Evolutionary conservation across 2,797 vertebrate genomes (phyloP), one percentile per base, ranked within the genome.

Genomic region (Sardinella longiceps): DNA sequence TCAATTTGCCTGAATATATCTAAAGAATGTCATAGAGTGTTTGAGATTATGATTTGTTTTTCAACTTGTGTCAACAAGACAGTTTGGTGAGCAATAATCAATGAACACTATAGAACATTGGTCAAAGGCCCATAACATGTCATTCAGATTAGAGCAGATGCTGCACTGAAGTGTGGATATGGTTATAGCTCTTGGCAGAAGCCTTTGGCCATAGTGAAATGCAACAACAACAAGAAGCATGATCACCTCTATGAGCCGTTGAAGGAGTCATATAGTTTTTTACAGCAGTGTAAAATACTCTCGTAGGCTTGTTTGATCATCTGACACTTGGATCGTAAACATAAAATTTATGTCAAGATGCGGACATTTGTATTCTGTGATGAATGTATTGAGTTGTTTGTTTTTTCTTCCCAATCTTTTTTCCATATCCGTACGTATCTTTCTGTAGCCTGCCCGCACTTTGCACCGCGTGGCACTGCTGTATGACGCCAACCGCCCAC

Each of bases 401-500:
- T 80, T 10, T 80, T 10, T 20, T 25, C 46, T n/a, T 14, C 30
- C 11, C 28, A 30, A 33, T 28, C 33, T 5, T 10, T 46, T 25
- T 50, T 45, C 45, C 1, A 3, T 7, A 5, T 58, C 12, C 46
- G 46, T 48, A 9, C 11, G 46, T 12, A 12, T 39, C 51, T 37
- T 58, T 1, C 20, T 58, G 4, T 83, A 99, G 98, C 98, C 98
- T 87, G 95, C 97, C 85, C 97, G 97, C 93, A 97, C 96, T 91
- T 95, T 99, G 88, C 96, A 94, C 90, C 97, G 98, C 83, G 97
- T 99, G 86, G 98, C 98, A 83, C 94, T 99, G 91, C 97, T 99
- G 51, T 99, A 99, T 2, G 98, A 99, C 88, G 98, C 98, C 90
- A 98, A 99, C 93, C 96, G 98, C 83, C 98, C 98, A 83, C 98